phyloP scores from a whole-genome alignment of 64 coral and sea anemone genomes.

The Stichodactyla mertensii region DNA sequence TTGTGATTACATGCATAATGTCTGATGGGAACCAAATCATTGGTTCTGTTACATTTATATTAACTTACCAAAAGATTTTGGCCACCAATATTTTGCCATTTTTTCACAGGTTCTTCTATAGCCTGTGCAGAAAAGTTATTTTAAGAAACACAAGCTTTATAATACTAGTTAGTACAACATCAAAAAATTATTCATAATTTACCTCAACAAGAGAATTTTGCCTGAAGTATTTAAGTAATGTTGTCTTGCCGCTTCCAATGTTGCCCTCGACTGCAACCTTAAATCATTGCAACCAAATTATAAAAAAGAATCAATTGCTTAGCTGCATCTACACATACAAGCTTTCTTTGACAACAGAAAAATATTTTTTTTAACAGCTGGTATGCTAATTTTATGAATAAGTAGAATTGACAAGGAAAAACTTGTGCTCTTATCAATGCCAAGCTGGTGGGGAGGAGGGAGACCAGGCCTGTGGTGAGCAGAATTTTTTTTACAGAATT shows the following conservation, averaged over 20 bases:
- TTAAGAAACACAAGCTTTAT: background rate
- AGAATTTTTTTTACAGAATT: too few species aligned
- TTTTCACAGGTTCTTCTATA: constrained; percentile 78
- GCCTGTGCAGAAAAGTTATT: constrained; percentile 32
- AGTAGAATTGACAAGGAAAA: too few species aligned
- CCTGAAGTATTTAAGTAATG: constrained; percentile 71
- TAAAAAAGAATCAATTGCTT: too few species aligned
- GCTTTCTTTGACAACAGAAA: background rate
- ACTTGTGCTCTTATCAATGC: too few species aligned
- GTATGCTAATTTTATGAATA: too few species aligned
- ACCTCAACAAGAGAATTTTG: constrained; percentile 74
- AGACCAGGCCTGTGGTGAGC: too few species aligned
- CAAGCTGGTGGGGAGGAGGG: too few species aligned
- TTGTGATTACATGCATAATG: too few species aligned
- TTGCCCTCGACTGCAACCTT: constrained; percentile 90
- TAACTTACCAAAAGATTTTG: constrained; percentile 66
- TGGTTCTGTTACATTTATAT: background rate
- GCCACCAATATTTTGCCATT: constrained; percentile 88
- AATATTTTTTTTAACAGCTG: too few species aligned
- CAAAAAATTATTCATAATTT: background rate
- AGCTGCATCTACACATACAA: background rate
- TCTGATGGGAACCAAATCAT: background rate
- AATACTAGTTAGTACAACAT: background rate
- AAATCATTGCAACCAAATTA: too few species aligned
- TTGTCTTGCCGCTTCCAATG: constrained; percentile 91